Evolutionary conservation across 2,888 invertebrate species (phyloP), one percentile per base, ranked within the genome.

Genomic region (Cosmia trapezina): DNA sequence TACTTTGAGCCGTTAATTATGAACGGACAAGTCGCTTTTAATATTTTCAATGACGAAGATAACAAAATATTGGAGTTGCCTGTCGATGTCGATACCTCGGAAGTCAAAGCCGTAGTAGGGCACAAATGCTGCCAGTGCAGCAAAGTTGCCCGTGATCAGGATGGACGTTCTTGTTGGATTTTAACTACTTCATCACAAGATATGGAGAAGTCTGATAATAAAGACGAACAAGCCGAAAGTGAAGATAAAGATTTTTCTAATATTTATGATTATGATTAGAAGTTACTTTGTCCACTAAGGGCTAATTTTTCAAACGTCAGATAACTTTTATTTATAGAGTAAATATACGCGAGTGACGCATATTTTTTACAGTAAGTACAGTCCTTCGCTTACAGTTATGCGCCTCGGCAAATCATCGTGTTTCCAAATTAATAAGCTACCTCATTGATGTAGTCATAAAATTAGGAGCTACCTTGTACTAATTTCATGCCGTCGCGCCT

Each of bases 191-290:
- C 22, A 12, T 37, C 56, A 2, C 33, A 51, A 43, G 12, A 53
- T n/a, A n/a, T n/a, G 17, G 41, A 59, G n/a, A 49, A 49, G 12
- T 43, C 22, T 1, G 33, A 14, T 63, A 57, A 57, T 19, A 53
- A 22, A 43, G 41, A 53, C 14, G 14, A 66, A 17, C n/a, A n/a
- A 49, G 8, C 9, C 17, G 22, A 57, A 45, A 63, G 43, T 60
- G 43, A 70, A 11, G 73, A 72, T 5, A 51, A 76, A 59, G 73
- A 73, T n/a, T 37, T 73, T 57, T 51, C 12, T 59, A 57, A 57
- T 72, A 61, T 72, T 17, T n/a, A 47, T 28, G 2, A 33, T 80
- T 73, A 62, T 43, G 73, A 73, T 64, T 73, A 64, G 22, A 45
- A 14, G 8, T n/a, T 33, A 28, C 19, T 51, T 33, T n/a, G 9